These are phyloP conservation scores for Leucophenga maculata DNA, from an alignment of 2,888 invertebrate genomes.

Conservation along the genomic window DNA sequence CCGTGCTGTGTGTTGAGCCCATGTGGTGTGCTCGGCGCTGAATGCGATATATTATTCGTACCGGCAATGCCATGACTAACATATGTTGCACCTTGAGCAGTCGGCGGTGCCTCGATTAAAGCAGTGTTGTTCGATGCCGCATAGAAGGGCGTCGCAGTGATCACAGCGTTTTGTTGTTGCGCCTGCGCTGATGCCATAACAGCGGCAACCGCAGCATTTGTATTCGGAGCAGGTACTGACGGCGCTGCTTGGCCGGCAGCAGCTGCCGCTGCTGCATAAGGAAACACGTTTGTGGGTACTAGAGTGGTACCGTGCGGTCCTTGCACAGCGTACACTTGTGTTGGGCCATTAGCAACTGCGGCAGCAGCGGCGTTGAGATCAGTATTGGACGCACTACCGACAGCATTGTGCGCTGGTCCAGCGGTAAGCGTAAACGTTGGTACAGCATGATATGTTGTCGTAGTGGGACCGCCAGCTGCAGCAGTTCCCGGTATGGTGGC, in stretches of 20 bases:
- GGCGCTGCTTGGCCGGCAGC: slow-evolving; percentile 50
- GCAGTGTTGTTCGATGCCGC: slow-evolving; percentile 55
- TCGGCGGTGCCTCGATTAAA: slow-evolving; percentile 48
- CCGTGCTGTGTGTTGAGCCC: slow-evolving; percentile 47
- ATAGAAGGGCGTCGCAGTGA: slow-evolving; percentile 66
- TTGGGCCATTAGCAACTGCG: slow-evolving; percentile 54
- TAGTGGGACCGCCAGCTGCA: slow-evolving; percentile 50
- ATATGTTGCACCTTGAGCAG: slow-evolving; percentile 30
- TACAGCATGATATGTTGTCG: slow-evolving; percentile 69
- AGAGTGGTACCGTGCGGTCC: slow-evolving; percentile 67
- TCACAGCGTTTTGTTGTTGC: slow-evolving; percentile 69
- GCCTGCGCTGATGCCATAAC: slow-evolving; percentile 48
- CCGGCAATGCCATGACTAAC: background rate
- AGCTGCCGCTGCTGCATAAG: slow-evolving; percentile 64
- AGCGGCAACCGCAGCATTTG: slow-evolving; percentile 29
- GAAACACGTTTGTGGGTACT: slow-evolving; percentile 71
- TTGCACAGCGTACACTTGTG: slow-evolving; percentile 70
- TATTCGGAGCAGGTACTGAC: slow-evolving; percentile 56
- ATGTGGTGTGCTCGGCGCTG: slow-evolving; percentile 71
- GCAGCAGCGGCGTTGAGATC: slow-evolving; percentile 63
- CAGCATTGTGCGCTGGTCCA: slow-evolving; percentile 46
- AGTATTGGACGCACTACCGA: slow-evolving; percentile 54
- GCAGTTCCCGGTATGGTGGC: slow-evolving; percentile 41
- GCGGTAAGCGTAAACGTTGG: slow-evolving; percentile 63
- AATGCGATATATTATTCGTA: slow-evolving; percentile 63